Evolutionary conservation across 2,113 vertebrate genomes (phyloP).

Genomic region (Emydocephalus ijimae): DNA sequence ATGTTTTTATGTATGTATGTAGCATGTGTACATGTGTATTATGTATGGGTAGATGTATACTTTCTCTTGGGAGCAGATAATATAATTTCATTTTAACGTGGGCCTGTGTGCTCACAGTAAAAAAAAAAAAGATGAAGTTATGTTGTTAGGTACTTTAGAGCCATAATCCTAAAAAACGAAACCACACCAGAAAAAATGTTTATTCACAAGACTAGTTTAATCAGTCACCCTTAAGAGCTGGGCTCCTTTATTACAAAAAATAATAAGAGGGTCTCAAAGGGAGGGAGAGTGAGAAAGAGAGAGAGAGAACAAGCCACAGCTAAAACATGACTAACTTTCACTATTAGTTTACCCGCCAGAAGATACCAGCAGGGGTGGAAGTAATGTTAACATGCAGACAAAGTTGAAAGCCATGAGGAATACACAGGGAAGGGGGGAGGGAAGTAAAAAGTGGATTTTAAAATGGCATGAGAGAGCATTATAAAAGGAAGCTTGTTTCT

Average conservation of each 20-base stretch:
- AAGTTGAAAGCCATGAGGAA: not conserved
- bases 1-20: too few relatives aligned
- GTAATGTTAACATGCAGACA: constrained; percentile 31
- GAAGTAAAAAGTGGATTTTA: not conserved
- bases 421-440: not conserved
- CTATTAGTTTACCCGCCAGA: constrained; percentile 12
- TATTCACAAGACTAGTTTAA: constrained; percentile 35
- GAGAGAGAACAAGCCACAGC: constrained; percentile 17
- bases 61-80: too few relatives aligned
- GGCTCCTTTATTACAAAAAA: constrained; percentile 29
- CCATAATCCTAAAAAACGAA: not conserved
- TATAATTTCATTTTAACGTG: too few relatives aligned
- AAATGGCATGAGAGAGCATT: constrained; percentile 4
- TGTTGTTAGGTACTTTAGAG: too few relatives aligned
- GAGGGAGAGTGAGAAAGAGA: not conserved
- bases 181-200: not conserved
- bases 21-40: too few relatives aligned
- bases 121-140: too few relatives aligned
- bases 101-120: too few relatives aligned
- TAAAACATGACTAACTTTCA: constrained; percentile 10
- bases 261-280: constrained; percentile 5
- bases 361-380: constrained; percentile 4
- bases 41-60: too few relatives aligned
- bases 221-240: constrained; percentile 23
- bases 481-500: constrained; percentile 7